Percentiles rank a stretch among this genome's conserved stretches.
Conservation (phyloP, 2,113 vertebrate species). For the Laticauda colubrina region DNA sequence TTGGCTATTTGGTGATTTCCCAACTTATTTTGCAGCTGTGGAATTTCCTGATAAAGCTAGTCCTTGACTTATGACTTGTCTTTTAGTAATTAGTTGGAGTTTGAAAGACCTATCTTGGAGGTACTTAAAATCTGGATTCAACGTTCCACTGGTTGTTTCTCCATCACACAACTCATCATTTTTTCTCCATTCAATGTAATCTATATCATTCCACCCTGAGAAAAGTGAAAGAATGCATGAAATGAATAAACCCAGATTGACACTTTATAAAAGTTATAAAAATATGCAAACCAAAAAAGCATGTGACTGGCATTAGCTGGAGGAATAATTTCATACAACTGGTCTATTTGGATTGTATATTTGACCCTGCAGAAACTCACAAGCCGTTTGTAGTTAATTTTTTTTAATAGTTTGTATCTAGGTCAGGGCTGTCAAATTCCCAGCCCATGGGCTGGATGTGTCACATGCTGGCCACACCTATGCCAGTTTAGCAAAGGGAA, state of each 20-base stretch:
- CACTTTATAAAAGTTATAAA: not conserved
- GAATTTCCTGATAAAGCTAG: not conserved
- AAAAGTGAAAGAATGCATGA: not conserved
- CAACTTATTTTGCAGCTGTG: not conserved
- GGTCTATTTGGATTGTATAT: not conserved
- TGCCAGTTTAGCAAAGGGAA: too few species aligned
- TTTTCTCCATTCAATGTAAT: not conserved
- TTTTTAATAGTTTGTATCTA: not conserved
- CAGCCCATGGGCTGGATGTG: too few species aligned
- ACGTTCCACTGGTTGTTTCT: not conserved
- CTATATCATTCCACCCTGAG: not conserved
- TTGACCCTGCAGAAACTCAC: too few species aligned
- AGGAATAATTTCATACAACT: not conserved
- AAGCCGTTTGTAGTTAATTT: not conserved
- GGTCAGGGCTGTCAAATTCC: not conserved
- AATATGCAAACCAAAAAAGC: not conserved
- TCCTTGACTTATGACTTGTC: not conserved
- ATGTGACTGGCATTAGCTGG: not conserved
- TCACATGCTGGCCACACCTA: too few species aligned
- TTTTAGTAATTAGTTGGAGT: not conserved
- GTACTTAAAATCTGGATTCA: not conserved
- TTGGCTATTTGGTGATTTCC: not conserved
- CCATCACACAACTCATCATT: not conserved
- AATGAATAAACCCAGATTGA: not conserved
- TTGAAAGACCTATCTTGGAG: not conserved